phyloP scores from a whole-genome alignment of 2,888 invertebrate genomes.

The Platypus cylindrus region DNA sequence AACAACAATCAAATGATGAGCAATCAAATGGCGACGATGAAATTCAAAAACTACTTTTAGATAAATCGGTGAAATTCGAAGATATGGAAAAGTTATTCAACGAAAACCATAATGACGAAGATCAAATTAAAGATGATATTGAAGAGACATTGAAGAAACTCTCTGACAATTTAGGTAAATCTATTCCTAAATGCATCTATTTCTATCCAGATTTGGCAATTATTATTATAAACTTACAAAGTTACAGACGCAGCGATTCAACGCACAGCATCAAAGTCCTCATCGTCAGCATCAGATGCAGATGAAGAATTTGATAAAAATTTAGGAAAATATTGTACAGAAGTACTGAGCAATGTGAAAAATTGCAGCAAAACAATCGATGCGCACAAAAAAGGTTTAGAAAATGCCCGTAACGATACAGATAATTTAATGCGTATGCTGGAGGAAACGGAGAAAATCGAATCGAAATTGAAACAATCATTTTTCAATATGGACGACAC shows the following conservation, averaged over 20 bases:
- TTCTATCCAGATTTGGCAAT: too few relatives aligned
- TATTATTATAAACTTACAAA: too few relatives aligned
- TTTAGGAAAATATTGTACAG: conserved; percentile 23
- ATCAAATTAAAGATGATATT: too few relatives aligned
- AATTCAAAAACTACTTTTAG: too few relatives aligned
- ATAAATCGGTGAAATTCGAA: too few relatives aligned
- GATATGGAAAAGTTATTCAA: too few relatives aligned
- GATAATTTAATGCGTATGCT: conserved; percentile 40
- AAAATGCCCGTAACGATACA: conserved; percentile 36
- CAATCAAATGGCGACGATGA: too few relatives aligned
- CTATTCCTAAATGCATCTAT: too few relatives aligned
- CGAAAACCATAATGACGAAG: too few relatives aligned
- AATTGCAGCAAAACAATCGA: conserved; percentile 32
- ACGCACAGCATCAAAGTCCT: conserved; percentile 21
- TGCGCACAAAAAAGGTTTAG: conserved; percentile 39
- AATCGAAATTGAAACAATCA: conserved; percentile 33
- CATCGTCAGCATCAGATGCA: conserved; percentile 19
- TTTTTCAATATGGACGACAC: conserved; percentile 20
- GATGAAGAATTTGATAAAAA: conserved; percentile 23
- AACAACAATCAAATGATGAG: too few relatives aligned
- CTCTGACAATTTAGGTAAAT: too few relatives aligned
- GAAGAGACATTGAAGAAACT: too few relatives aligned
- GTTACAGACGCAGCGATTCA: conserved; percentile 23
- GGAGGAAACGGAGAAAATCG: conserved; percentile 40
- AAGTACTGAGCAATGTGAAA: conserved; percentile 25